Percentiles rank a stretch among this genome's conserved stretches.
Conservation (phyloP, 2,797 vertebrate genomes). For the Phoeniculus purpureus region DNA sequence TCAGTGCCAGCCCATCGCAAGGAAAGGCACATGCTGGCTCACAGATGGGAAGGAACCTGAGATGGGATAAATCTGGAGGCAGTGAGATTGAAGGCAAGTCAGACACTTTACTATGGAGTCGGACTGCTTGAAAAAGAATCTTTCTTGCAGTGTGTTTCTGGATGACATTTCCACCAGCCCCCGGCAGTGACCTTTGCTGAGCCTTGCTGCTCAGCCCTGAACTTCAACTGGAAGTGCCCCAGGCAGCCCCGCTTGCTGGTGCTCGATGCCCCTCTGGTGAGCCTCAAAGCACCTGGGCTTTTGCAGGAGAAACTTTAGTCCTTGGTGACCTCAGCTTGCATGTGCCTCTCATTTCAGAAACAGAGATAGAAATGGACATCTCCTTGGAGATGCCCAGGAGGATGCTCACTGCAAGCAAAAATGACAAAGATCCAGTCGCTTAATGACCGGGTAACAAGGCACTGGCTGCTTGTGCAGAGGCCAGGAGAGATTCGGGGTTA, state of each 20-base stretch:
- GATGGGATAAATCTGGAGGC: conserved; percentile 53
- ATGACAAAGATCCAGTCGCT: not conserved
- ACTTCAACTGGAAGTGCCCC: not conserved
- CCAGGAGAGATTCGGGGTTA: not conserved
- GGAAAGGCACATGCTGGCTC: conserved; percentile 37
- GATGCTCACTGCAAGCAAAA: not conserved
- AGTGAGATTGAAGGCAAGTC: not conserved
- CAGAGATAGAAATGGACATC: not conserved
- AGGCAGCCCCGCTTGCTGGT: not conserved
- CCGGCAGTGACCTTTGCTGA: conserved; percentile 9
- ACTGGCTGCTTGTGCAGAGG: not conserved
- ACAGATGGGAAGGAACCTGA: conserved; percentile 6
- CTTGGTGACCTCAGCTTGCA: not conserved
- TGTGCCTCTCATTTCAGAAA: not conserved
- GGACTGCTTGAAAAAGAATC: conserved; percentile 50
- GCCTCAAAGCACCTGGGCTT: not conserved
- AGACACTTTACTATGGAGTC: conserved; percentile 47
- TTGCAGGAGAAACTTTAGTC: not conserved
- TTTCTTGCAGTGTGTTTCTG: conserved; percentile 24
- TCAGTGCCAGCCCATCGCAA: conserved; percentile 12
- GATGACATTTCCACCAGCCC: conserved; percentile 49
- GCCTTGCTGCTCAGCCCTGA: not conserved
- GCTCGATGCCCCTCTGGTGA: not conserved
- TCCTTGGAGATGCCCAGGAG: not conserved
- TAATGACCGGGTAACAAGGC: not conserved